Percentiles rank a stretch among this genome's conserved stretches.
Evolutionary conservation across 2,888 invertebrate species (phyloP).

Genomic region (Drosophila crucigera): DNA sequence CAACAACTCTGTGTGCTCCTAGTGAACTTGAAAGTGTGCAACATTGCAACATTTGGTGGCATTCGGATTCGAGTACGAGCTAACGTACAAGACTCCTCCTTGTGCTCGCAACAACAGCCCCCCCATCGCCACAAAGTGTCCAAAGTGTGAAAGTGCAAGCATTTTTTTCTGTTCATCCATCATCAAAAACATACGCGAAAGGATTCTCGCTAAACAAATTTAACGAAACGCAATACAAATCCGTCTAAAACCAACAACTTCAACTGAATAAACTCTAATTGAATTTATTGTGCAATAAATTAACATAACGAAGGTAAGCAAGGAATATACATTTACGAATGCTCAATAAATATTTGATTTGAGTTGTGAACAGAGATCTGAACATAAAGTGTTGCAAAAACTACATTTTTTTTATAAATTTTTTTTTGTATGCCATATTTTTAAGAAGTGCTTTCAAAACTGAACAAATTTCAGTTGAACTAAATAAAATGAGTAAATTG

Average conservation of each 20-base stretch:
- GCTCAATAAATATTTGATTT: slow-evolving; percentile 3
- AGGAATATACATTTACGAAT: slow-evolving; percentile 9
- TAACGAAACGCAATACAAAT: slow-evolving; percentile 12
- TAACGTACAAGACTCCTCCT: slow-evolving; percentile 30
- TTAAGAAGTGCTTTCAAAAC: slow-evolving; percentile 29
- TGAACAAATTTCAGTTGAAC: background rate
- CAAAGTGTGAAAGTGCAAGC: slow-evolving; percentile 61
- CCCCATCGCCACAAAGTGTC: slow-evolving; percentile 41
- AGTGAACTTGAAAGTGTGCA: slow-evolving; percentile 65
- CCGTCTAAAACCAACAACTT: slow-evolving; percentile 10
- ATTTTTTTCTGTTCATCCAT: slow-evolving; percentile 47
- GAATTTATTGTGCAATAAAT: slow-evolving; percentile 47
- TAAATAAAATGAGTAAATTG: background rate
- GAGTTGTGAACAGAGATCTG: slow-evolving; percentile 14
- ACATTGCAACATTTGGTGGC: slow-evolving; percentile 60
- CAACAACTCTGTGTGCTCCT: slow-evolving; percentile 57
- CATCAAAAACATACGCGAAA: slow-evolving; percentile 44
- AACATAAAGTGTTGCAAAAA: slow-evolving; percentile 34
- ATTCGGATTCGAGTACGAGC: slow-evolving; percentile 37
- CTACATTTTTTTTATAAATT: slow-evolving; percentile 33
- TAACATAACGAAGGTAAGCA: slow-evolving; percentile 47
- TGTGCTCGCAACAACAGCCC: slow-evolving; percentile 14
- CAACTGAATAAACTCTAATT: slow-evolving; percentile 37
- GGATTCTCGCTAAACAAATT: slow-evolving; percentile 46
- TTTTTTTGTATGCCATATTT: slow-evolving; percentile 32